Percentiles rank a stretch among this genome's conserved stretches.
phyloP scores from a whole-genome alignment of 2,797 vertebrate species.

The Pangasius macronema region DNA sequence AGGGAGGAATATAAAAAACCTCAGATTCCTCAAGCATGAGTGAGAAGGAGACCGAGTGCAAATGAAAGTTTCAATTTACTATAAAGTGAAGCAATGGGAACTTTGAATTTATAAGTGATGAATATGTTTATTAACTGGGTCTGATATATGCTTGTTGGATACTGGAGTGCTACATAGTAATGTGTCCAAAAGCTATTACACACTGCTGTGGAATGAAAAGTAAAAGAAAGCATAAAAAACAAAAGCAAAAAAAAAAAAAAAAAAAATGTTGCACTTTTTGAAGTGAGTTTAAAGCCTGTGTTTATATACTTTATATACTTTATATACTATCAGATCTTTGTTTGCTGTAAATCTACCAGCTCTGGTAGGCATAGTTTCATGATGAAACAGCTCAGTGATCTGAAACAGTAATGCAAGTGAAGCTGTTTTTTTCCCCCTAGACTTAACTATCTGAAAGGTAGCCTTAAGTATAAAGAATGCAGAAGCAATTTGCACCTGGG shows the following conservation, averaged over 20 bases:
- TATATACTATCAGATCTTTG: neutral
- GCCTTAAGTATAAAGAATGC: slow-evolving; percentile 9
- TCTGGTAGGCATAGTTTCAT: neutral
- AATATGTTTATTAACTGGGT: neutral
- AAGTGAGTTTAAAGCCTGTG: neutral
- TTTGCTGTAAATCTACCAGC: neutral
- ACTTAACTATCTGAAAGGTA: neutral
- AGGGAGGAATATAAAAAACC: slow-evolving; percentile 15
- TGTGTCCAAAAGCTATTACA: neutral
- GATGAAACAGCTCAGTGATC: neutral
- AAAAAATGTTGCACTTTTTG: neutral
- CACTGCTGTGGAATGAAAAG: neutral
- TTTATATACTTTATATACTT: neutral
- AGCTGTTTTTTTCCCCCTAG: neutral
- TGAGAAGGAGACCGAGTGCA: neutral
- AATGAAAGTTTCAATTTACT: neutral
- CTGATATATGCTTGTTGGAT: neutral
- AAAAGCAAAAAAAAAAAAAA: neutral
- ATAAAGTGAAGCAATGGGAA: neutral
- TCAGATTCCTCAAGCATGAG: slow-evolving; percentile 12
- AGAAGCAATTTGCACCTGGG: neutral
- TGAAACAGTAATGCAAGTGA: neutral
- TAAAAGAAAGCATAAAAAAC: neutral
- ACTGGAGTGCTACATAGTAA: neutral
- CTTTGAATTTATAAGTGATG: neutral